phyloP scores from a whole-genome alignment of 2,797 vertebrate genomes.

The Eremophila alpestris region DNA sequence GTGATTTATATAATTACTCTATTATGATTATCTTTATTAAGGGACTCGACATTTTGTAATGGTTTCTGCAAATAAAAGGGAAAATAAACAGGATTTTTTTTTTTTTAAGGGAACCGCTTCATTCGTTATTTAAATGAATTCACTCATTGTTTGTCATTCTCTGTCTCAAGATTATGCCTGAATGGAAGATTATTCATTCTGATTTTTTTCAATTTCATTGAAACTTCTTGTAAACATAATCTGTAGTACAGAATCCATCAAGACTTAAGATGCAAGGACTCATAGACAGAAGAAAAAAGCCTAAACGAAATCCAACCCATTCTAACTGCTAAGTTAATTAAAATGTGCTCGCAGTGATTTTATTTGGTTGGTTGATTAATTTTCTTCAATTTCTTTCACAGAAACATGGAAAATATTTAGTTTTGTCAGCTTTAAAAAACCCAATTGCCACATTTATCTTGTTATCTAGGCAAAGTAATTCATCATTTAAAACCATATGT shows the following conservation, averaged over 20 bases:
- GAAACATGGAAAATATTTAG: neutral
- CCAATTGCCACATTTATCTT: neutral
- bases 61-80: slow-evolving; percentile 49
- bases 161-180: slow-evolving; percentile 10
- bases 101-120: slow-evolving; percentile 4
- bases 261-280: neutral
- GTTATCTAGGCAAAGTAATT: neutral
- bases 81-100: slow-evolving; percentile 7
- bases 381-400: neutral
- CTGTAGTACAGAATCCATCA: slow-evolving; percentile 25
- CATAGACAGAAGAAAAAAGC: neutral
- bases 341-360: neutral
- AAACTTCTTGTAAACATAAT: slow-evolving; percentile 49
- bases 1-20: slow-evolving; percentile 67
- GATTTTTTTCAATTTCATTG: slow-evolving; percentile 28
- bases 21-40: slow-evolving; percentile 67
- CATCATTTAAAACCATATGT: neutral
- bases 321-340: neutral
- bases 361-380: neutral
- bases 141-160: slow-evolving; percentile 26
- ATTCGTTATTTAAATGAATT: slow-evolving; percentile 41
- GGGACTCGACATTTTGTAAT: slow-evolving; percentile 49
- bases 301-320: neutral
- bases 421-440: neutral
- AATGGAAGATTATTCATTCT: slow-evolving; percentile 40